Conservation (phyloP, 2,113 vertebrate genomes). For the Anoplopoma fimbria region DNA sequence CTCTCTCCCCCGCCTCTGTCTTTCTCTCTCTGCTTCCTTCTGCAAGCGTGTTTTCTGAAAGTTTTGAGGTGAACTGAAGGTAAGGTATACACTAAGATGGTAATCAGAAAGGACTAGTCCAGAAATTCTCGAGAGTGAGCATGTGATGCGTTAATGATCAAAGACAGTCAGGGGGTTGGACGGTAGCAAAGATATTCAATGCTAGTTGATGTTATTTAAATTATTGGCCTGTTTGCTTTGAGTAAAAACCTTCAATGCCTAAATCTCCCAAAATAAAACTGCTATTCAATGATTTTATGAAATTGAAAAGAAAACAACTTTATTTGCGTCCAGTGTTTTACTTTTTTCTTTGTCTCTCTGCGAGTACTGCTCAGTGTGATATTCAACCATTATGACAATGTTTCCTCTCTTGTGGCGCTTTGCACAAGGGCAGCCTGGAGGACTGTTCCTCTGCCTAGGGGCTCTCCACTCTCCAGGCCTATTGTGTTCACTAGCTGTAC, state of each 20-base stretch:
- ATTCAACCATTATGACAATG: constrained; percentile 8
- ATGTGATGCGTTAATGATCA: constrained; percentile 56
- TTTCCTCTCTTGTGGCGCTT: constrained; percentile 15
- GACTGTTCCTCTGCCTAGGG: constrained; percentile 13
- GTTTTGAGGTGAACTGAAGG: constrained; percentile 70
- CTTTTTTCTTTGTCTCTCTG: constrained; percentile 9
- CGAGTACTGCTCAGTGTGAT: background rate
- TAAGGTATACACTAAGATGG: constrained; percentile 58
- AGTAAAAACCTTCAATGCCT: constrained; percentile 31
- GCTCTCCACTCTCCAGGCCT: constrained; percentile 10
- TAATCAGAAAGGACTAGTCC: constrained; percentile 56
- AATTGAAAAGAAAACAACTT: constrained; percentile 10
- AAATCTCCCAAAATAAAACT: constrained; percentile 24
- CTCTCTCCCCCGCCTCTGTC: background rate
- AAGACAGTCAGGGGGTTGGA: constrained; percentile 49
- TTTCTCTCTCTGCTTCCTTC: constrained; percentile 27
- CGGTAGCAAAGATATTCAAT: background rate
- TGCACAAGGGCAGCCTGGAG: constrained; percentile 23
- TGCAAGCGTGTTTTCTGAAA: constrained; percentile 38
- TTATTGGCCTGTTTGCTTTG: constrained; percentile 29
- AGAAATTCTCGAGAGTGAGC: constrained; percentile 48
- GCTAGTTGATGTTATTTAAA: constrained; percentile 44
- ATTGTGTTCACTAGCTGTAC: constrained; percentile 35
- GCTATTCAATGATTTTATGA: constrained; percentile 44
- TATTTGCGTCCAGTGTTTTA: constrained; percentile 16